Percentiles rank a stretch among this genome's conserved stretches.
Conservation (phyloP, 2,113 vertebrate genomes). For the Excalfactoria chinensis region DNA sequence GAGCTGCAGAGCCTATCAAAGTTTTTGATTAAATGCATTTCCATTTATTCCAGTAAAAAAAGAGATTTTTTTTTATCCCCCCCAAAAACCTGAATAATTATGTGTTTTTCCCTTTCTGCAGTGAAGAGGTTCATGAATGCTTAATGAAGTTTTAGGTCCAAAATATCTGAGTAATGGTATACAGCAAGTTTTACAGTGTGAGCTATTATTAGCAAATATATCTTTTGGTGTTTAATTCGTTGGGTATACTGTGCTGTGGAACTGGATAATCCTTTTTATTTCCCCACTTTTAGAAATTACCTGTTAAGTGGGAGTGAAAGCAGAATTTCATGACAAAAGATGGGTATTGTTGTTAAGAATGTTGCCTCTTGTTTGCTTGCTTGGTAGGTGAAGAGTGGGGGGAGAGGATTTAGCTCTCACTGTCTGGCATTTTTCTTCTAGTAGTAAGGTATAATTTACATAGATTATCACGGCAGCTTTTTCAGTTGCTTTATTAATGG, state of each 20-base stretch:
- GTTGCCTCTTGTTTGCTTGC: slow-evolving; percentile 25
- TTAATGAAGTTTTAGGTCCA: slow-evolving; percentile 61
- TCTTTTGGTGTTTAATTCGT: slow-evolving; percentile 40
- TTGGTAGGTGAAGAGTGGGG: background rate
- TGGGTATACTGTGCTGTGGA: slow-evolving; percentile 40
- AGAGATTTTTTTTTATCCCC: background rate
- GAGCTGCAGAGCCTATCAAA: background rate
- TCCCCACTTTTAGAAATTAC: background rate
- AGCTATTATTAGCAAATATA: slow-evolving; percentile 45
- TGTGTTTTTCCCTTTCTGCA: slow-evolving; percentile 32
- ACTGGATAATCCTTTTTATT: slow-evolving; percentile 47
- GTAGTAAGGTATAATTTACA: slow-evolving; percentile 55
- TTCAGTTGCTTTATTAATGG: slow-evolving; percentile 52
- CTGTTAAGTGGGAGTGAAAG: background rate
- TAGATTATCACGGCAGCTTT: slow-evolving; percentile 40
- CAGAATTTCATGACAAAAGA: background rate
- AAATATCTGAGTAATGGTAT: slow-evolving; percentile 40
- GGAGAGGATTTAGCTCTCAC: background rate
- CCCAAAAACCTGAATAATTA: background rate
- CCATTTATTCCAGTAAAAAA: slow-evolving; percentile 22
- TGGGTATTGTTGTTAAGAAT: slow-evolving; percentile 3
- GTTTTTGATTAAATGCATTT: slow-evolving; percentile 18
- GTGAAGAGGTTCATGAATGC: slow-evolving; percentile 53
- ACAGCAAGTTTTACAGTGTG: slow-evolving; percentile 35
- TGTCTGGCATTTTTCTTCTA: slow-evolving; percentile 34